A percentile compares a stretch with the other conserved stretches of the same genome.
Evolutionary conservation across 2,888 invertebrate species (phyloP).

Genomic region (Hypolimnas misippus): DNA sequence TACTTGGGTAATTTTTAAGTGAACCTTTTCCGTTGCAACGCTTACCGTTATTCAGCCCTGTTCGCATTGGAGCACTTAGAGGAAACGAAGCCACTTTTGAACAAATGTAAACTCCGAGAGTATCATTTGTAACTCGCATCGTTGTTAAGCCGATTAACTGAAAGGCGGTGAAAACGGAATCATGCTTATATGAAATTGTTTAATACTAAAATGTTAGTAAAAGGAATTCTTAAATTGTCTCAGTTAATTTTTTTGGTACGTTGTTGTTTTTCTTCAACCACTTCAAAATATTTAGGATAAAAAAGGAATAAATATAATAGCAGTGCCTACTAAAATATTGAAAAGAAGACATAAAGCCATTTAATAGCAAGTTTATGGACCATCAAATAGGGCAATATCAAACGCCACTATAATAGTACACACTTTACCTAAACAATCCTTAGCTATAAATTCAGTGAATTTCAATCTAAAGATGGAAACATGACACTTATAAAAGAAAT

Average conservation of each 20-base stretch:
- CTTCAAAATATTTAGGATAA: constrained; percentile 11
- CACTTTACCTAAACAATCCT: constrained; percentile 28
- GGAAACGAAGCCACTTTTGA: constrained; percentile 75
- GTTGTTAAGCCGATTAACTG: constrained; percentile 73
- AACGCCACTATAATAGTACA: constrained; percentile 35
- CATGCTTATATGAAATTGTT: constrained; percentile 56
- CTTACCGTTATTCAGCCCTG: constrained; percentile 73
- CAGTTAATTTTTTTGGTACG: too few species aligned
- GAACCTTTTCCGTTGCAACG: constrained; percentile 76
- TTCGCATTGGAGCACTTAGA: constrained; percentile 75
- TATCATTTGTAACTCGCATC: constrained; percentile 63
- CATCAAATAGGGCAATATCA: constrained; percentile 46
- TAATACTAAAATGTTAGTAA: constrained; percentile 11
- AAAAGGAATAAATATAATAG: constrained; percentile 34
- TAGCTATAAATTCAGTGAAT: constrained; percentile 19
- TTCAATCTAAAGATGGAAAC: constrained; percentile 15
- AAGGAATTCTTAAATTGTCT: background rate
- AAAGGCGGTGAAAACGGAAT: constrained; percentile 76
- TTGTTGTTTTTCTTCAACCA: too few species aligned
- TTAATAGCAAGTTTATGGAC: constrained; percentile 46
- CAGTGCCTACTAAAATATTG: constrained; percentile 40
- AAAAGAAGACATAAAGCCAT: constrained; percentile 43
- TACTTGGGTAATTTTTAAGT: constrained; percentile 78
- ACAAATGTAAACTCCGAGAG: constrained; percentile 74
- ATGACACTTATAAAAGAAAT: background rate